Percentiles rank a stretch among this genome's conserved stretches.
Evolutionary conservation across 2,888 invertebrate species (phyloP).

Genomic region (Tetragonisca angustula): DNA sequence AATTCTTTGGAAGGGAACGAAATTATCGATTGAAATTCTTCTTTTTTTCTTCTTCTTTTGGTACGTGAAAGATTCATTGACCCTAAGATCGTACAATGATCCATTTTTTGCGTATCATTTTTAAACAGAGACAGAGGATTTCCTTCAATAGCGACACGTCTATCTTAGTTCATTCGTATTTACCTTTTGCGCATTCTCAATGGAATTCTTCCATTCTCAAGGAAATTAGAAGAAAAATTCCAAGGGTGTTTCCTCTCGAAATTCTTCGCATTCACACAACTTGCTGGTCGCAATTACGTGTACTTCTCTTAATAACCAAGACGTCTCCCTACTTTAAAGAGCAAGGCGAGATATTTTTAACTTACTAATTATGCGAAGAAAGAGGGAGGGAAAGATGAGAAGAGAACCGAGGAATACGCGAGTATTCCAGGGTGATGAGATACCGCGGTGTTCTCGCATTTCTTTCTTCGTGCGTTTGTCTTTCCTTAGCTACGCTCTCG

Average conservation of each 20-base stretch:
- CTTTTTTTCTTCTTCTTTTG: not conserved
- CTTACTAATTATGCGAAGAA: constrained; percentile 68
- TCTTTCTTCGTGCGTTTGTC: constrained; percentile 64
- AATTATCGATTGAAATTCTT: constrained; percentile 31
- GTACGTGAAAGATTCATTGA: not conserved
- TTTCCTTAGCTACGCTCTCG: constrained; percentile 62
- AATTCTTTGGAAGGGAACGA: constrained; percentile 65
- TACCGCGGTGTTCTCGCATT: constrained; percentile 58
- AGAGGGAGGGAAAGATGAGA: constrained; percentile 20
- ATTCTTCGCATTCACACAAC: constrained; percentile 58
- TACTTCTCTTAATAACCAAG: constrained; percentile 62
- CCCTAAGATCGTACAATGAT: not conserved
- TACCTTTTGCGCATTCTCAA: constrained; percentile 28
- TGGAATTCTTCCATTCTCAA: constrained; percentile 38
- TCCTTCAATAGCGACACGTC: not conserved
- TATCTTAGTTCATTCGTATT: constrained; percentile 14
- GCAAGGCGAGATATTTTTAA: constrained; percentile 72
- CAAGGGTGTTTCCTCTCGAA: constrained; percentile 18
- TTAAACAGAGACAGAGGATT: not conserved
- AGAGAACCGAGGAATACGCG: constrained; percentile 5
- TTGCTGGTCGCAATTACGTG: constrained; percentile 63
- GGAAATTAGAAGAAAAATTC: constrained; percentile 63
- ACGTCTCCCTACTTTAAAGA: constrained; percentile 69
- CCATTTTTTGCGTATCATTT: not conserved
- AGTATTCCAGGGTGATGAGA: constrained; percentile 36